These are phyloP conservation scores for Xylophagus ater DNA, from an alignment of 2,888 invertebrate species.

Conservation along the genomic window DNA sequence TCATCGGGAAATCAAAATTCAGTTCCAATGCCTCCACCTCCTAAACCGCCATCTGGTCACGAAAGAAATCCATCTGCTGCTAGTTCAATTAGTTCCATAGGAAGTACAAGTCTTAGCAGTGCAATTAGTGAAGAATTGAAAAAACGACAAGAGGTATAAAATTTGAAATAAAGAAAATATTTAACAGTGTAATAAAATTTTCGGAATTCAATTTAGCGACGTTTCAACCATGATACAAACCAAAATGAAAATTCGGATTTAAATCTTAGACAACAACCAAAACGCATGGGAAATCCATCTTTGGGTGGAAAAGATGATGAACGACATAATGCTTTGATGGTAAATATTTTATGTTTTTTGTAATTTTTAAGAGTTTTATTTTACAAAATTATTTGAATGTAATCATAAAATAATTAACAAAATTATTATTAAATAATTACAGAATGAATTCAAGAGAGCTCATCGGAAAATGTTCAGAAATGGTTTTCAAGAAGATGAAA, in stretches of 20 bases:
- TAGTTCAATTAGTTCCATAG: constrained; percentile 23
- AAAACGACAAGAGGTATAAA: constrained; percentile 51
- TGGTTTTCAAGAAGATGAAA: constrained; percentile 36
- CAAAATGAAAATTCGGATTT: constrained; percentile 13
- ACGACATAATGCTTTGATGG: constrained; percentile 65
- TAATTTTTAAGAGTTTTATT: too few species aligned
- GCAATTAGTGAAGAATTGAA: constrained; percentile 60
- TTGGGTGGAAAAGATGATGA: constrained; percentile 47
- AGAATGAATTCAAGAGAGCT: constrained; percentile 80
- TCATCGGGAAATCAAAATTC: constrained; percentile 8
- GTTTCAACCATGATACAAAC: constrained; percentile 14
- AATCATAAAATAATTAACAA: too few species aligned
- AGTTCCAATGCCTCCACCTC: constrained; percentile 12
- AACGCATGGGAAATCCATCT: constrained; percentile 15
- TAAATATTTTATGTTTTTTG: too few species aligned
- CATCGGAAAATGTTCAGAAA: constrained; percentile 75
- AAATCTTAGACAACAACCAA: background rate
- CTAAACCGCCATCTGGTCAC: constrained; percentile 13
- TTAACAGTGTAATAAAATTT: constrained; percentile 8
- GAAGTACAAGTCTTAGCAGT: constrained; percentile 48
- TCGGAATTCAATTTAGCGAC: constrained; percentile 4
- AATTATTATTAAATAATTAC: too few species aligned
- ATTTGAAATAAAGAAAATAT: background rate
- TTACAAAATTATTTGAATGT: too few species aligned
- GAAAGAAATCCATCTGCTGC: constrained; percentile 20